Evolutionary conservation across 2,888 invertebrate species (phyloP), one percentile per base, ranked within the genome.

Genomic region (Gastrophysa polygoni): DNA sequence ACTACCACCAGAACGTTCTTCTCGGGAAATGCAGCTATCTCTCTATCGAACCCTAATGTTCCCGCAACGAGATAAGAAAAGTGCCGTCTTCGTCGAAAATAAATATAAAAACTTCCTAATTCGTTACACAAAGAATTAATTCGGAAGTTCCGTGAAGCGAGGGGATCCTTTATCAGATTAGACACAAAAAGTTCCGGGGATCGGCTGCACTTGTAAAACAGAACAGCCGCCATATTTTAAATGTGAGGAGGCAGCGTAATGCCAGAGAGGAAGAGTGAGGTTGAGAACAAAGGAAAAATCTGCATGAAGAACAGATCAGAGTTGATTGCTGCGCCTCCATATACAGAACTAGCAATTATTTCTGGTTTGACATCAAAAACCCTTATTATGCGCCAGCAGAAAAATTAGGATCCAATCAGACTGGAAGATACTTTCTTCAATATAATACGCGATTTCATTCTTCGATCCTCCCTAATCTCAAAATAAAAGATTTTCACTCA

Each of bases 91-190:
- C 20, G 16, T 52, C n/a, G 55, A 65, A 67, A 68, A 68, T 66
- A 66, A 68, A 68, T 66, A 68, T 62, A 68, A 68, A 66, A 68
- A 65, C 66, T 60, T 67, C 63, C 63, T 61, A 67, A 68, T 67
- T 64, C 64, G 66, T 65, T 65, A 68, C 66, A 61, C 68, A 64
- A 63, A 66, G 64, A 69, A 69, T 69, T 69, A 69, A 69, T 69
- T 66, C 66, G 44, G 38, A 61, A 57, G 65, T 63, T 56, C 54
- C 57, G 49, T 59, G 57, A 47, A 59, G 57, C 59, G 59, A 24
- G 61, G 63, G 67, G 61, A 61, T 65, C 57, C 66, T 63, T 69
- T 66, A 67, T 69, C 69, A 66, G 69, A 69, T 69, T 66, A 69
- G 66, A 63, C 61, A 28, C 38, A 38, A 58, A 64, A 64, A 65